A percentile compares a stretch with the other conserved stretches of the same genome.
phyloP scores from a whole-genome alignment of 1,140 invertebrate genomes.

The Brachionus asplanchnoidis region DNA sequence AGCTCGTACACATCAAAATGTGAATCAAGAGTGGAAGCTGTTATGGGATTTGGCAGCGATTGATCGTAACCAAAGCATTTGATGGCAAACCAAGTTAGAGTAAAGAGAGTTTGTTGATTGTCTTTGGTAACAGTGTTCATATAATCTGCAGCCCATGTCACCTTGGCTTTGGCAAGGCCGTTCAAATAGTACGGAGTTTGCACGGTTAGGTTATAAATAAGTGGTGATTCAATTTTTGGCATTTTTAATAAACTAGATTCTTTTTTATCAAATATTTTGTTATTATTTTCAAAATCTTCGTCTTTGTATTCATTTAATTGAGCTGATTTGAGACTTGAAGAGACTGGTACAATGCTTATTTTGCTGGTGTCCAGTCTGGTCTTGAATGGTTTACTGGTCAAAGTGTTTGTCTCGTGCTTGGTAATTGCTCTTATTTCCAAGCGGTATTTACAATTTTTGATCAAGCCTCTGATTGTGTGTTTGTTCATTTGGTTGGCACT shows the following conservation, averaged over 20 bases:
- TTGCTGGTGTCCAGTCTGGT: background rate
- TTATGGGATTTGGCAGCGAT: background rate
- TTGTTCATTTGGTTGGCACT: background rate
- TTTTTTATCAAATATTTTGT: background rate
- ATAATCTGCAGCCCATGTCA: background rate
- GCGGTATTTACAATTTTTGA: slow-evolving; percentile 13
- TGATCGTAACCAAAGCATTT: background rate
- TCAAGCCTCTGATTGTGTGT: background rate
- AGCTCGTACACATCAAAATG: slow-evolving; percentile 29
- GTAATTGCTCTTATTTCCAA: background rate
- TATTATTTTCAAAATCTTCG: background rate
- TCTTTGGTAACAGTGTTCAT: background rate
- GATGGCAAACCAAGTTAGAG: slow-evolving; percentile 23
- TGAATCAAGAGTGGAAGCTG: background rate
- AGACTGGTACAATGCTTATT: background rate
- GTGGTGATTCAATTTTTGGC: background rate
- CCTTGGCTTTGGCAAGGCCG: background rate
- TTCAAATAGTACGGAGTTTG: slow-evolving; percentile 4
- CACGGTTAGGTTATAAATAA: background rate
- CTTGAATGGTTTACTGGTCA: background rate
- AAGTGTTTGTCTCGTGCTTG: background rate
- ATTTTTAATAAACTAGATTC: background rate
- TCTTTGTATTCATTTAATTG: background rate
- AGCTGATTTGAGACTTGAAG: background rate
- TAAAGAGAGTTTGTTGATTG: background rate